Evolutionary conservation across 1,140 invertebrate species (phyloP).

Genomic region (Cotesia glomerata): DNA sequence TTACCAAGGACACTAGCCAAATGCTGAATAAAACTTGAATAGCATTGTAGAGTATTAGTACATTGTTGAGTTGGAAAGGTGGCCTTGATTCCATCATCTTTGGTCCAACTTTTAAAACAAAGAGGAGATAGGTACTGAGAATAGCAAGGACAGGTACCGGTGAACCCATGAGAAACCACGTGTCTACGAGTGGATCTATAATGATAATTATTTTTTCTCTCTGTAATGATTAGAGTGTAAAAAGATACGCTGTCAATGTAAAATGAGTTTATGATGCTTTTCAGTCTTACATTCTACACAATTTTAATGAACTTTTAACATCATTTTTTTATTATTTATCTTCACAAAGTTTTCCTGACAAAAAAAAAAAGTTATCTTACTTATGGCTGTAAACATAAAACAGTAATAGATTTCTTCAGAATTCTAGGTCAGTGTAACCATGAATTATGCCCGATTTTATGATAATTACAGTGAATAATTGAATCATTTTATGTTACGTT

Average conservation of each 20-base stretch:
- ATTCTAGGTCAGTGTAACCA: too few species aligned
- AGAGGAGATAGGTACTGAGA: constrained; percentile 68
- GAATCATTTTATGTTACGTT: too few species aligned
- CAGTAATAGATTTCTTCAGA: too few species aligned
- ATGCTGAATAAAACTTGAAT: constrained; percentile 73
- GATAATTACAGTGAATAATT: too few species aligned
- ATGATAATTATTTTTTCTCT: not conserved
- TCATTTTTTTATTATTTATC: too few species aligned
- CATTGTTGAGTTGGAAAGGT: constrained; percentile 69
- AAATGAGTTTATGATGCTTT: too few species aligned
- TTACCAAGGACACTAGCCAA: constrained; percentile 69
- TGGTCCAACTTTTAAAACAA: constrained; percentile 76
- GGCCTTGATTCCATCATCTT: constrained; percentile 72
- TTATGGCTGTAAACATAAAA: too few species aligned
- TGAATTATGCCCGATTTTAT: too few species aligned
- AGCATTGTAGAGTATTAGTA: constrained; percentile 75
- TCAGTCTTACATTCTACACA: too few species aligned
- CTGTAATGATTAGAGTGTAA: not conserved
- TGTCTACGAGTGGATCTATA: constrained; percentile 68
- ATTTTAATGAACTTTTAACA: too few species aligned
- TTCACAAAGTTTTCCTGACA: too few species aligned
- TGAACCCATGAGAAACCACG: constrained; percentile 77
- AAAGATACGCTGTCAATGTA: not conserved
- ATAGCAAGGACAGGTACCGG: constrained; percentile 72
- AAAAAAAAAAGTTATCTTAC: too few species aligned